phyloP scores from a whole-genome alignment of 2,888 invertebrate genomes.

The Lepidocyrtoides sp. region DNA sequence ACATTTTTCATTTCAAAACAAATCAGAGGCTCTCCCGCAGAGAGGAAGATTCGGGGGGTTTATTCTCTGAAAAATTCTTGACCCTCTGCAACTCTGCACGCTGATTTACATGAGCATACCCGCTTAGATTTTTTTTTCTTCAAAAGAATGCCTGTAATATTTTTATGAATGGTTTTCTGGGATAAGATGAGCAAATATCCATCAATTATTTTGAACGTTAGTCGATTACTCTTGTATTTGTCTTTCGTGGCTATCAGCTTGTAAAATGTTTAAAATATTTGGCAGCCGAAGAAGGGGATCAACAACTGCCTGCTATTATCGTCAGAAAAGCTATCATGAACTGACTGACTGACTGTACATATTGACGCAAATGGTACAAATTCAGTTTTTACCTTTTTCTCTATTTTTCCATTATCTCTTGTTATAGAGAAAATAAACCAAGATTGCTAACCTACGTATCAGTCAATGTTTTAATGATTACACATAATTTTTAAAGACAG shows the following conservation, averaged over 20 bases:
- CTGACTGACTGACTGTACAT: conserved; percentile 5
- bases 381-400: conserved; percentile 5
- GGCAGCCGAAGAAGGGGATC: conserved; percentile 43
- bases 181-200: conserved; percentile 15
- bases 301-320: neutral
- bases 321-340: conserved; percentile 19
- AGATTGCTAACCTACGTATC: neutral
- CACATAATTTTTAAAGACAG: neutral
- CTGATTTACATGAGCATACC: conserved; percentile 81
- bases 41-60: conserved; percentile 76
- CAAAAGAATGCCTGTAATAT: neutral
- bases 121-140: conserved; percentile 8
- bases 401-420: neutral
- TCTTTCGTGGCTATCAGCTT: conserved; percentile 22
- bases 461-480: neutral
- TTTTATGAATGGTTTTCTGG: conserved; percentile 27
- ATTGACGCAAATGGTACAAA: conserved; percentile 21
- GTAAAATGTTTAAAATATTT: conserved; percentile 49
- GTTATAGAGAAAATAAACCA: conserved; percentile 1
- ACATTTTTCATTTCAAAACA: conserved; percentile 69
- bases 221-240: conserved; percentile 26
- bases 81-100: conserved; percentile 67
- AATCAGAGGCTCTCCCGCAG: conserved; percentile 81
- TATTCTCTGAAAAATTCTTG: conserved; percentile 60
- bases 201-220: conserved; percentile 38